Evolutionary conservation across 1,140 invertebrate genomes (phyloP).

Genomic region (Pachypsylla venusta): DNA sequence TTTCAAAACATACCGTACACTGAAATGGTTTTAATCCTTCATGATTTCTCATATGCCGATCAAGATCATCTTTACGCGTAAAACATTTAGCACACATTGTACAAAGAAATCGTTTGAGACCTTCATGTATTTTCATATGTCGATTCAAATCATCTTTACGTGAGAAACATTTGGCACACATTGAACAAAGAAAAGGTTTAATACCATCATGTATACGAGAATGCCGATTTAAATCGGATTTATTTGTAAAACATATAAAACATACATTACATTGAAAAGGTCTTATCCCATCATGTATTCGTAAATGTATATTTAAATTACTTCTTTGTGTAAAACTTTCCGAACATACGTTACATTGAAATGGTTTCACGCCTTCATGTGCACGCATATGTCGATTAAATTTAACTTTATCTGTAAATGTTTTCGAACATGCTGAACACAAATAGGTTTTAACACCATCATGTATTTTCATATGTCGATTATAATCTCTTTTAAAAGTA

Average conservation of each 20-base stretch:
- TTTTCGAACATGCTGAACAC: not conserved
- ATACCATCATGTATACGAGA: slow-evolving; percentile 13
- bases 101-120: slow-evolving; percentile 13
- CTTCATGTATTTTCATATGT: slow-evolving; percentile 15
- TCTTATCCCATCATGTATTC: slow-evolving; percentile 24
- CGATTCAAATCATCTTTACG: slow-evolving; percentile 16
- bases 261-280: slow-evolving; percentile 19
- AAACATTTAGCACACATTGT: slow-evolving; percentile 15
- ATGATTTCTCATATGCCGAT: slow-evolving; percentile 12
- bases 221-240: slow-evolving; percentile 14
- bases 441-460: not conserved
- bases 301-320: slow-evolving; percentile 23
- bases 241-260: not conserved
- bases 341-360: slow-evolving; percentile 21
- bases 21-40: slow-evolving; percentile 9
- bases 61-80: slow-evolving; percentile 15
- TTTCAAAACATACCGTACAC: slow-evolving; percentile 2
- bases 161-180: slow-evolving; percentile 14
- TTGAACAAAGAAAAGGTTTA: slow-evolving; percentile 15
- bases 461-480: not conserved
- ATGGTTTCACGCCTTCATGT: slow-evolving; percentile 25
- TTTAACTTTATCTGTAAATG: slow-evolving; percentile 13
- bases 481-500: not conserved
- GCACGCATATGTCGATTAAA: slow-evolving; percentile 23
- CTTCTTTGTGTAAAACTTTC: slow-evolving; percentile 20